These are phyloP conservation scores for Fulica atra DNA, from an alignment of 2,113 vertebrate species.

Conservation along the genomic window DNA sequence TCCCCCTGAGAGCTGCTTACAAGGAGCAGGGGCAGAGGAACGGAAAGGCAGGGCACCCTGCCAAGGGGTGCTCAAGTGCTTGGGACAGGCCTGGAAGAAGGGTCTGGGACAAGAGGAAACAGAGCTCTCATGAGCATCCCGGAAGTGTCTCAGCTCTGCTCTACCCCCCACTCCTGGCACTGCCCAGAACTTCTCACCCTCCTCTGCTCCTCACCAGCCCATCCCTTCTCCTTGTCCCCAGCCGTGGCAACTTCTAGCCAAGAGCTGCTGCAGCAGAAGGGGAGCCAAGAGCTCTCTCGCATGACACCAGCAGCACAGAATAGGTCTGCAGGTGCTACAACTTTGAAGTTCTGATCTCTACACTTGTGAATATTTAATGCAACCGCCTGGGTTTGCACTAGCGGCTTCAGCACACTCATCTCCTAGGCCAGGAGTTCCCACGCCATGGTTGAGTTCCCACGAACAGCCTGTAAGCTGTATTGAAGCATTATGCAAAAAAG, in stretches of 20 bases:
- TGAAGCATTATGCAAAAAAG: constrained; percentile 55
- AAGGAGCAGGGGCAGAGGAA: rapidly evolving
- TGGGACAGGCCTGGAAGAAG: background rate
- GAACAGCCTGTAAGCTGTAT: constrained; percentile 13
- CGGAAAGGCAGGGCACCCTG: background rate
- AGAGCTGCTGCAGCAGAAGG: background rate
- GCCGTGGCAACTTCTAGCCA: background rate
- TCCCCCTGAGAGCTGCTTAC: background rate
- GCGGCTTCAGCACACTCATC: background rate
- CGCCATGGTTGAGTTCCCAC: background rate
- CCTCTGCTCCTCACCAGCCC: background rate
- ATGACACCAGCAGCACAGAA: background rate
- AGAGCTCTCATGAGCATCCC: rapidly evolving
- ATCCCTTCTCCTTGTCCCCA: background rate
- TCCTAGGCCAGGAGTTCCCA: constrained; percentile 35
- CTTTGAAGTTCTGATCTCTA: constrained; percentile 26
- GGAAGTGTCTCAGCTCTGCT: rapidly evolving
- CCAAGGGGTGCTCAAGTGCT: background rate
- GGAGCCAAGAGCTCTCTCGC: background rate
- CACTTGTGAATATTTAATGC: constrained; percentile 39
- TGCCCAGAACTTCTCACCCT: background rate
- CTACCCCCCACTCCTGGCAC: background rate
- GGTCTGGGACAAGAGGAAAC: background rate
- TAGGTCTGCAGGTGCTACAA: background rate
- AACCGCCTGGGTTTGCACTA: background rate